Percentiles rank a stretch among this genome's conserved stretches.
Conservation (phyloP, 2,113 vertebrate genomes). For the Tympanuchus pallidicinctus region DNA sequence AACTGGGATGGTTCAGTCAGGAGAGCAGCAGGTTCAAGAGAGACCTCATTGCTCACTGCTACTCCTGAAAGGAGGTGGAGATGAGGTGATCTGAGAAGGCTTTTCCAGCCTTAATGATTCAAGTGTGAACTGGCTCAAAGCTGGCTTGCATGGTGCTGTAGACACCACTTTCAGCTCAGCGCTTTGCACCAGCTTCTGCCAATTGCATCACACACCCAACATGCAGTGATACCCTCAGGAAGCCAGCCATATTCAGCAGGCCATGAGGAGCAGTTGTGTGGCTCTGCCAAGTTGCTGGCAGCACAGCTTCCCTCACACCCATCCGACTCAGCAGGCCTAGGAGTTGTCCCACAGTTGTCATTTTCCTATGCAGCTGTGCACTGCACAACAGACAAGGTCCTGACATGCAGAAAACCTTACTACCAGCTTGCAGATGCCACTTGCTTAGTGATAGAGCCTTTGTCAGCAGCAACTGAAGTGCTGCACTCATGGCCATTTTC, state of each 20-base stretch:
- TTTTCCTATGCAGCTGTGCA: rapidly evolving
- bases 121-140: background rate
- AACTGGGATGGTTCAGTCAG: too few relatives aligned
- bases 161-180: background rate
- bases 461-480: background rate
- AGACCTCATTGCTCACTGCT: too few relatives aligned
- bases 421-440: background rate
- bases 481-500: rapidly evolving
- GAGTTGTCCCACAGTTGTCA: background rate
- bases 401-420: rapidly evolving
- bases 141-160: rapidly evolving
- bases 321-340: background rate
- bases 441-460: background rate
- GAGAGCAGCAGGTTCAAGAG: too few relatives aligned
- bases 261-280: rapidly evolving
- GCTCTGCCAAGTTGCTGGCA: background rate
- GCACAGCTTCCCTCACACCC: background rate
- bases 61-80: too few relatives aligned
- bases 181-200: background rate
- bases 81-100: too few relatives aligned
- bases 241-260: background rate
- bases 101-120: background rate
- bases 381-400: background rate
- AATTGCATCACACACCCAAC: background rate
- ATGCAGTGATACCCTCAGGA: background rate